Base-by-base conservation (phyloP, 2,888 invertebrate genomes). In the Leptinotarsa peninsularis region DNA sequence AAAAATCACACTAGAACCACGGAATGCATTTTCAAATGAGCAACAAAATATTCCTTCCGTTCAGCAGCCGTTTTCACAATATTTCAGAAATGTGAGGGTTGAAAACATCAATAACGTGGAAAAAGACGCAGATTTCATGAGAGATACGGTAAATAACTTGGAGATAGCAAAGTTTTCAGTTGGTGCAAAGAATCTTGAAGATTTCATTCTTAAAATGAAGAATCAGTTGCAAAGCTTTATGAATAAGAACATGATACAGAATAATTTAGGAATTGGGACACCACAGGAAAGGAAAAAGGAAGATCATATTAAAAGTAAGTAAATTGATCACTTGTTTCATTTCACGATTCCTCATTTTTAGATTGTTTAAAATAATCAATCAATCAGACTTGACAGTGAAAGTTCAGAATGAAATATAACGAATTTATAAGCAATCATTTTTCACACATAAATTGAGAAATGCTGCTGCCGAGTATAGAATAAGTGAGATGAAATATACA, bases 151-250 rank as follows among this genome's bases (percentile, higher is more conserved):
- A n/a, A 72, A 73, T 54, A 75, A 72, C 21, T 76, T 82, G 56
- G 68, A 80, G 50, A 73, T 79, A 27, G 80, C 78, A 10, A 79
- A 79, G 75, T 13, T 78, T 14, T 77, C 81, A 49, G 74, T 60
- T 68, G 74, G 82, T 13, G 81, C 81, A 2, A 77, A 81, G 49
- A 81, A 73, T 73, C 70, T 84, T 49, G 76, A 79, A 33, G 83
- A 85, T 21, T 82, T 83, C 52, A 72, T 85, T 10, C 49, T 66
- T 4, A 80, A 77, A 68, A 83, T 83, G 82, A 81, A 78, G 43
- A 68, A 81, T 49, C 79, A 83, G 63, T 72, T 84, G 49, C 79
- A 76, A n/a, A 71, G 78, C 60, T 77, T 70, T 49, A 60, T 74
- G n/a, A 72, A 72, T 17, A 76, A 73, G 17, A 78, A 75, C 63